A percentile compares a stretch with the other conserved stretches of the same genome.
These are phyloP conservation scores for Xestoiulus laeticollis DNA, from an alignment of 2,888 invertebrate species.

Conservation along the genomic window DNA sequence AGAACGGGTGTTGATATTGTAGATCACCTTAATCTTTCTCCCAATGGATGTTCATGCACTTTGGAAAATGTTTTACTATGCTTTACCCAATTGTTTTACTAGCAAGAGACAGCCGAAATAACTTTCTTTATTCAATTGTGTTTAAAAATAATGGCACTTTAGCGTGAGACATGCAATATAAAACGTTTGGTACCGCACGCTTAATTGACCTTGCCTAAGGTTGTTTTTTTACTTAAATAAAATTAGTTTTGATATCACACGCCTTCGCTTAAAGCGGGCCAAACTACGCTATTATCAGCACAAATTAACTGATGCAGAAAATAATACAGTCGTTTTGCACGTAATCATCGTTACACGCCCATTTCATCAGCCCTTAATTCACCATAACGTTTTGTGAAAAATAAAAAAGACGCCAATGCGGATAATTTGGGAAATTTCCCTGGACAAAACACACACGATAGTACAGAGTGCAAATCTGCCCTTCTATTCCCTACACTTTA, in stretches of 20 bases:
- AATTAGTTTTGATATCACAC: not conserved
- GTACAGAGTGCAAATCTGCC: not conserved
- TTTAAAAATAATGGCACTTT: not conserved
- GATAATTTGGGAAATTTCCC: not conserved
- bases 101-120: no score
- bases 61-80: no score
- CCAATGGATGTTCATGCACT: no score
- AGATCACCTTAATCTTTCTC: no score
- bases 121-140: not conserved
- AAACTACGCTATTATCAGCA: not conserved
- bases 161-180: not conserved
- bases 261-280: not conserved
- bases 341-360: slow-evolving; percentile 20
- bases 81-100: no score
- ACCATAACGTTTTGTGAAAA: not conserved
- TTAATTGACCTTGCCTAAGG: not conserved
- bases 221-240: not conserved
- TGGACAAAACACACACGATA: not conserved
- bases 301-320: not conserved
- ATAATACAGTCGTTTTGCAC: not conserved
- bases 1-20: no score
- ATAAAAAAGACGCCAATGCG: not conserved
- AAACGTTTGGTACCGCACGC: not conserved
- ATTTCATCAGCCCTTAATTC: not conserved
- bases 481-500: not conserved